Conservation (phyloP, 2,888 invertebrate species). For the Chalcosyrphus nemorum region DNA sequence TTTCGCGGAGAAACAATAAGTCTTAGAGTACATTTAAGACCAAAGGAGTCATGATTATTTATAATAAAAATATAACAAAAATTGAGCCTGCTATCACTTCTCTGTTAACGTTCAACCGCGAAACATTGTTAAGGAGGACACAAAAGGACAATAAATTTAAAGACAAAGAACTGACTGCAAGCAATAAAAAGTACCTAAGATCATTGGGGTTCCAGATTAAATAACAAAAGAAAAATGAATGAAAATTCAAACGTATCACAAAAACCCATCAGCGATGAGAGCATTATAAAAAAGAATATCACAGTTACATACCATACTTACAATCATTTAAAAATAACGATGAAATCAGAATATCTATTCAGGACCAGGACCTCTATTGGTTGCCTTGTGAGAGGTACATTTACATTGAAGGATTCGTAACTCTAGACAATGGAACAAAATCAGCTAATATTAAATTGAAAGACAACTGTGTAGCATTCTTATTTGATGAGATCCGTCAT, state of each 20-base stretch:
- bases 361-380: slow-evolving; percentile 54
- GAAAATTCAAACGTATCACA: slow-evolving; percentile 70
- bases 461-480: slow-evolving; percentile 30
- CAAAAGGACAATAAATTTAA: neutral
- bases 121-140: neutral
- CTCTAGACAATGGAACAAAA: slow-evolving; percentile 24
- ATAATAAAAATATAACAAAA: slow-evolving; percentile 45
- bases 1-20: slow-evolving; percentile 77
- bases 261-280: slow-evolving; percentile 28
- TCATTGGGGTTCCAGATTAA: slow-evolving; percentile 43
- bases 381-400: slow-evolving; percentile 14
- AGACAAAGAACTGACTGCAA: slow-evolving; percentile 19
- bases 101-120: neutral
- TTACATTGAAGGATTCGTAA: slow-evolving; percentile 34
- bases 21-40: slow-evolving; percentile 74
- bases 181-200: slow-evolving; percentile 54
- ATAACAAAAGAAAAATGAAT: slow-evolving; percentile 29
- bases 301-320: slow-evolving; percentile 46
- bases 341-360: slow-evolving; percentile 60
- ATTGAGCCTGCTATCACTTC: neutral
- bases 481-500: slow-evolving; percentile 40
- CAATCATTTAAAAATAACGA: slow-evolving; percentile 51
- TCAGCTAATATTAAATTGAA: slow-evolving; percentile 33
- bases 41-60: slow-evolving; percentile 62
- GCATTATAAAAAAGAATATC: slow-evolving; percentile 49